Percentiles rank a stretch among this genome's conserved stretches.
These are phyloP conservation scores for Dissostichus mawsoni DNA, from an alignment of 2,113 vertebrate genomes.

Conservation along the genomic window DNA sequence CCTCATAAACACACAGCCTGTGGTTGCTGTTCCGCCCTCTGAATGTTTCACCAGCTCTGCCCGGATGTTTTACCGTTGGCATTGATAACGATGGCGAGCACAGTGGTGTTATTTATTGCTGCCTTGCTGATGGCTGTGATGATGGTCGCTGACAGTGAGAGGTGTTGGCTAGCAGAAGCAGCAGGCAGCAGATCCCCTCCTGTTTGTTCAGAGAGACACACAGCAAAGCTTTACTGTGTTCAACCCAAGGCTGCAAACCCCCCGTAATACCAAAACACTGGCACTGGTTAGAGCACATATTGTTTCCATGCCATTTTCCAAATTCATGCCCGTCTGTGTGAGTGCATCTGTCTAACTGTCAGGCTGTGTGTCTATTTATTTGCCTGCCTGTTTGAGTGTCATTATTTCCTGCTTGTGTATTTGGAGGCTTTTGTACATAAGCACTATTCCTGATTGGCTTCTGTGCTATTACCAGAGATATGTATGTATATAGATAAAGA, in stretches of 20 bases:
- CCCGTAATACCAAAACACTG: constrained; percentile 75
- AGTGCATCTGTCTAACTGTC: constrained; percentile 66
- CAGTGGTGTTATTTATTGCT: constrained; percentile 76
- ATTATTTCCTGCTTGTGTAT: constrained; percentile 40
- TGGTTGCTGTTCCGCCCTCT: not conserved
- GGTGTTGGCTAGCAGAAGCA: constrained; percentile 71
- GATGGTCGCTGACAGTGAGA: constrained; percentile 75
- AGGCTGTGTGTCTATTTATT: constrained; percentile 56
- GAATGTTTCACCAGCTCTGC: constrained; percentile 22
- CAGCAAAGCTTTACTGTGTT: constrained; percentile 74
- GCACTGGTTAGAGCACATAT: constrained; percentile 63
- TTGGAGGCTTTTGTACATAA: constrained; percentile 41
- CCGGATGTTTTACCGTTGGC: constrained; percentile 63
- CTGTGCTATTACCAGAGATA: constrained; percentile 26
- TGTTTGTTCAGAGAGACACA: constrained; percentile 75
- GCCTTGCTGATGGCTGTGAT: constrained; percentile 73
- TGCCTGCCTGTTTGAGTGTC: constrained; percentile 46
- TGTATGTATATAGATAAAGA: constrained; percentile 19
- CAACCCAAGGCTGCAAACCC: constrained; percentile 73
- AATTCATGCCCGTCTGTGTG: constrained; percentile 60
- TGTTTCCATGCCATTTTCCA: constrained; percentile 72
- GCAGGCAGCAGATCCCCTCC: constrained; percentile 76
- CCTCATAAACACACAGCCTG: constrained; percentile 8
- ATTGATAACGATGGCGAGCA: constrained; percentile 36
- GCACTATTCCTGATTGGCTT: constrained; percentile 17